Conservation (phyloP, 2,797 vertebrate species). For the Sebastolobus alascanus region DNA sequence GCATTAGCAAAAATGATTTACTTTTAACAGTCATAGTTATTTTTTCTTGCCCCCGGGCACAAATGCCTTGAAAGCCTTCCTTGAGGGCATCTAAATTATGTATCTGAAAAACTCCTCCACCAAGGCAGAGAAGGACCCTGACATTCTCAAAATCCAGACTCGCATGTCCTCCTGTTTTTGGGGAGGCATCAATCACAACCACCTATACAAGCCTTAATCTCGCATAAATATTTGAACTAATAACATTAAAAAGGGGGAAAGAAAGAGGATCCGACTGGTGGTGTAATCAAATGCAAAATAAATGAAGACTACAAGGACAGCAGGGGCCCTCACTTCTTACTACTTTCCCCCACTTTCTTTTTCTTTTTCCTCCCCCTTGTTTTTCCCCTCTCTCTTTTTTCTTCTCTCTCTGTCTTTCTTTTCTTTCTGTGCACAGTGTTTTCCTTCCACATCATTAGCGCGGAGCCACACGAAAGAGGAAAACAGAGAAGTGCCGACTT, state of each 20-base stretch:
- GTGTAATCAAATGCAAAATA: slow-evolving; percentile 99
- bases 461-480: slow-evolving; percentile 92
- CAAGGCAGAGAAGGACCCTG: slow-evolving; percentile 95
- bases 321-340: slow-evolving; percentile 81
- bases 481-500: slow-evolving; percentile 93
- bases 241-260: slow-evolving; percentile 95
- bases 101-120: slow-evolving; percentile 99
- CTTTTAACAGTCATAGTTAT: slow-evolving; percentile 99
- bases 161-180: slow-evolving; percentile 98
- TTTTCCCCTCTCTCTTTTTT: slow-evolving; percentile 60
- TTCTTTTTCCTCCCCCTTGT: slow-evolving; percentile 53
- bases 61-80: slow-evolving; percentile 99
- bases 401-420: slow-evolving; percentile 55
- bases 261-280: slow-evolving; percentile 95
- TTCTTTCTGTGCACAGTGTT: slow-evolving; percentile 89
- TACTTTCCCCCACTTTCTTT: slow-evolving; percentile 54
- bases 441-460: slow-evolving; percentile 97
- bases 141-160: slow-evolving; percentile 97
- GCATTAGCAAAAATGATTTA: slow-evolving; percentile 99
- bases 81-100: slow-evolving; percentile 99
- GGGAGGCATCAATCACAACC: slow-evolving; percentile 98
- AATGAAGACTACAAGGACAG: slow-evolving; percentile 98
- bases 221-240: slow-evolving; percentile 99
- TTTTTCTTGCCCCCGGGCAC: slow-evolving; percentile 99
- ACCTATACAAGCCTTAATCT: slow-evolving; percentile 97